These are phyloP conservation scores for Babylonia areolata DNA, from an alignment of 1,140 invertebrate species.

Conservation along the genomic window DNA sequence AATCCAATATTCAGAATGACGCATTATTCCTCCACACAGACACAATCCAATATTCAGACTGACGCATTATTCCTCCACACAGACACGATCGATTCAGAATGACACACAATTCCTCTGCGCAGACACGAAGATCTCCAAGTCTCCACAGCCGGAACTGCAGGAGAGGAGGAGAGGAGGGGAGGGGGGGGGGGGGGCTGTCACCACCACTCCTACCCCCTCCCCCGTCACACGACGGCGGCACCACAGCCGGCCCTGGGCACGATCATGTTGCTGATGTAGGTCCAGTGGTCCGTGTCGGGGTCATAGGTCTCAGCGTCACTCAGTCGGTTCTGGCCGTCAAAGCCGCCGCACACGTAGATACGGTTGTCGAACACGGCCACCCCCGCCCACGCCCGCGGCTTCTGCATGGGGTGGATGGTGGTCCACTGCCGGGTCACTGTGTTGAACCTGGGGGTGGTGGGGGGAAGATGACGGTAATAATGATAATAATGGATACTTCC, in stretches of 20 bases:
- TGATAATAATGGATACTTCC: too few relatives aligned
- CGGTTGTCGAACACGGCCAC: conserved; percentile 77
- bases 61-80: too few relatives aligned
- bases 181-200: too few relatives aligned
- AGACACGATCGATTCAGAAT: too few relatives aligned
- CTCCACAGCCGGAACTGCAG: too few relatives aligned
- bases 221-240: conserved; percentile 63
- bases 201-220: not conserved
- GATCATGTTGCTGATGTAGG: conserved; percentile 72
- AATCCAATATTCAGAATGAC: too few relatives aligned
- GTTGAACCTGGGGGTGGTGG: conserved; percentile 72
- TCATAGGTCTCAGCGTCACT: conserved; percentile 94
- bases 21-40: too few relatives aligned
- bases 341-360: conserved; percentile 78
- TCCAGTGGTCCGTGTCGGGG: conserved; percentile 88
- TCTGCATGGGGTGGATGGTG: conserved; percentile 71
- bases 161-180: too few relatives aligned
- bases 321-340: conserved; percentile 81
- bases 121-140: too few relatives aligned
- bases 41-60: too few relatives aligned
- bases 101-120: too few relatives aligned
- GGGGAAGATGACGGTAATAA: too few relatives aligned
- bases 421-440: conserved; percentile 73
- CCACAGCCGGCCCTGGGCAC: conserved; percentile 70
- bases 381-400: conserved; percentile 72